Conservation (phyloP, 2,888 invertebrate genomes). For the Junonia oenone region DNA sequence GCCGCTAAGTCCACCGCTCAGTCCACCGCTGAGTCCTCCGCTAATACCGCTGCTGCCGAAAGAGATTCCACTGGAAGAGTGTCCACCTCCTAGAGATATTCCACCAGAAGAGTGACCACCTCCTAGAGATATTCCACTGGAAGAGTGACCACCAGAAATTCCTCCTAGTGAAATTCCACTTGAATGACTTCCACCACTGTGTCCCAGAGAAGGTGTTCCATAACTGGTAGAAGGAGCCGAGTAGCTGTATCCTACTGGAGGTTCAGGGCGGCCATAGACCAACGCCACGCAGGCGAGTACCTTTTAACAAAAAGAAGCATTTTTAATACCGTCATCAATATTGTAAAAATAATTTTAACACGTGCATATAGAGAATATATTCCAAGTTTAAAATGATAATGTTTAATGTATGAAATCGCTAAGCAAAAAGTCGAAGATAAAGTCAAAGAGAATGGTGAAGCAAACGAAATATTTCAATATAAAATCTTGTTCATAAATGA, state of each 20-base stretch:
- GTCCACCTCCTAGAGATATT: slow-evolving; percentile 38
- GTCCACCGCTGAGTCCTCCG: slow-evolving; percentile 37
- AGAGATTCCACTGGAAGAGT: slow-evolving; percentile 30
- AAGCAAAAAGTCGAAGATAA: not conserved
- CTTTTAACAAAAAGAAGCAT: slow-evolving; percentile 53
- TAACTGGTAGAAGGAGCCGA: slow-evolving; percentile 59
- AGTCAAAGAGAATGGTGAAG: no score
- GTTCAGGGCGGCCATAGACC: slow-evolving; percentile 70
- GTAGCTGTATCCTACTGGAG: slow-evolving; percentile 74
- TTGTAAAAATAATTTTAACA: no score
- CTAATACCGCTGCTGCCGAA: slow-evolving; percentile 34
- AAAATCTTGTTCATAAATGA: no score
- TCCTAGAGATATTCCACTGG: slow-evolving; percentile 41
- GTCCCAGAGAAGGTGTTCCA: slow-evolving; percentile 40
- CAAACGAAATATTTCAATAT: no score
- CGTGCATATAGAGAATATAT: no score
- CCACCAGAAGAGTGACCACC: slow-evolving; percentile 37
- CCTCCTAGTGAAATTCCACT: slow-evolving; percentile 46
- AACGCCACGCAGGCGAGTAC: slow-evolving; percentile 72
- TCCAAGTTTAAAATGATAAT: no score
- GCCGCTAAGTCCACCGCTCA: slow-evolving; percentile 40
- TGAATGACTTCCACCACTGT: slow-evolving; percentile 38
- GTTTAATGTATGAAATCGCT: not conserved
- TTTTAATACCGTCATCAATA: not conserved
- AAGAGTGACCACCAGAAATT: slow-evolving; percentile 47